A percentile compares a stretch with the other conserved stretches of the same genome.
These are phyloP conservation scores for Bubo scandiacus DNA, from an alignment of 2,113 vertebrate genomes.

Conservation along the genomic window DNA sequence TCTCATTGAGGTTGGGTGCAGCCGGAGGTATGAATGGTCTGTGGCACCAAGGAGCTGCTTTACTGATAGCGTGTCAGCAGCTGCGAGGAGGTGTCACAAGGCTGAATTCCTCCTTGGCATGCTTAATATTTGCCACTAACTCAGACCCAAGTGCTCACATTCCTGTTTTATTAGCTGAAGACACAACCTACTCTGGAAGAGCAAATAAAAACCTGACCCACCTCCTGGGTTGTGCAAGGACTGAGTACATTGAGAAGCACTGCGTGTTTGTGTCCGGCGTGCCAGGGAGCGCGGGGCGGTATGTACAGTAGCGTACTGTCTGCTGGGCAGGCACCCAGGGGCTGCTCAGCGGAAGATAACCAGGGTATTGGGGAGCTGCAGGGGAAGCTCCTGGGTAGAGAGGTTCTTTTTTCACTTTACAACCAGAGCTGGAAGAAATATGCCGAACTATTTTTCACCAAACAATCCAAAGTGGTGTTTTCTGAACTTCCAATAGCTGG, in stretches of 20 bases:
- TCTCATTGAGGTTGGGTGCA: background rate
- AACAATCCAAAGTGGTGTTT: background rate
- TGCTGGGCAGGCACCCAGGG: background rate
- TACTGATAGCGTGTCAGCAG: background rate
- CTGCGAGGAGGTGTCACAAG: background rate
- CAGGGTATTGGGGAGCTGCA: background rate
- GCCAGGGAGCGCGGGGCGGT: background rate
- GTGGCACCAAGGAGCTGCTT: background rate
- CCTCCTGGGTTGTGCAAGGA: background rate
- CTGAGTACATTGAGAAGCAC: background rate
- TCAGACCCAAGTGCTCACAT: slow-evolving; percentile 24
- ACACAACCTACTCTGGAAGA: slow-evolving; percentile 32
- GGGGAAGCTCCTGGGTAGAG: background rate
- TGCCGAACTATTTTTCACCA: background rate
- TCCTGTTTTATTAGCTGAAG: slow-evolving; percentile 59
- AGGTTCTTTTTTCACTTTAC: background rate
- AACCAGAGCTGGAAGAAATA: background rate
- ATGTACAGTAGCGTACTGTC: background rate
- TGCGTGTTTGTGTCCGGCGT: background rate
- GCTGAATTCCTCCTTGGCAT: background rate
- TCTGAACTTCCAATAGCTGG: background rate
- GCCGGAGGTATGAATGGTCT: background rate
- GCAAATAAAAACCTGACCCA: slow-evolving; percentile 38
- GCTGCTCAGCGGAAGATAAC: background rate
- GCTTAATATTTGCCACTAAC: background rate